Base-by-base conservation (phyloP, 2,113 vertebrate species). In the Gymnogyps californianus region DNA sequence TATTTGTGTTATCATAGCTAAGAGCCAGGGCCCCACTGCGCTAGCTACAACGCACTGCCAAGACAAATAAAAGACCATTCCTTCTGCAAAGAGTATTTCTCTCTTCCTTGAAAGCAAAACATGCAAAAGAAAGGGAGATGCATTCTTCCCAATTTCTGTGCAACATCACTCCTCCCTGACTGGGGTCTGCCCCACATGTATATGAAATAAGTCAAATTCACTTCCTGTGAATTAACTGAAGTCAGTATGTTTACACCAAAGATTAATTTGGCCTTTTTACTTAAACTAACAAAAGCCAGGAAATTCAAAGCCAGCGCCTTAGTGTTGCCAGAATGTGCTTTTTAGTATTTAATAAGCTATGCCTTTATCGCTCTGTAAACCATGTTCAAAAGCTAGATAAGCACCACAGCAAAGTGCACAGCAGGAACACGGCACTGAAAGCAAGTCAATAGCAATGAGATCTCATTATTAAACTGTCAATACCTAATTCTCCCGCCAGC, bases 391-490 rank as follows among this genome's bases (percentile, higher is more conserved):
- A 92, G 91, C 52, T 49, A 91, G 96, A 95, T 69, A 85, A 92
- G 96, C 93, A 47, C 6, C 36, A 3, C 17, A 51, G 95, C 71
- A 9, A 31, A 82, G 83, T 13, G 89, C 49, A 2, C 94, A 26
- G 90, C 71, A 46, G 96, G 76, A 83, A 28, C 19, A 0, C 13
- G 5, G 62, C 38, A 7, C 77, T 17, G 38, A 52, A 29, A n/a
- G 82, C 59, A 4, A 36, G 49, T 80, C 81, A 65, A 87, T 64
- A 65, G 92, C 96, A 62, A 83, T 13, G 85, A 94, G 93, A 71
- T 65, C 95, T 97, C 97, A 96, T 98, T 97, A 98, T 98, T 94
- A 91, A 97, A 78, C 95, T 97, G 98, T 94, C 97, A 77, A 98
- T 98, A 97, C 49, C 97, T 87, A 83, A 92, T 61, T 96, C 98